These are phyloP conservation scores for Leuctra nigra DNA, from an alignment of 2,888 invertebrate species.

Conservation along the genomic window DNA sequence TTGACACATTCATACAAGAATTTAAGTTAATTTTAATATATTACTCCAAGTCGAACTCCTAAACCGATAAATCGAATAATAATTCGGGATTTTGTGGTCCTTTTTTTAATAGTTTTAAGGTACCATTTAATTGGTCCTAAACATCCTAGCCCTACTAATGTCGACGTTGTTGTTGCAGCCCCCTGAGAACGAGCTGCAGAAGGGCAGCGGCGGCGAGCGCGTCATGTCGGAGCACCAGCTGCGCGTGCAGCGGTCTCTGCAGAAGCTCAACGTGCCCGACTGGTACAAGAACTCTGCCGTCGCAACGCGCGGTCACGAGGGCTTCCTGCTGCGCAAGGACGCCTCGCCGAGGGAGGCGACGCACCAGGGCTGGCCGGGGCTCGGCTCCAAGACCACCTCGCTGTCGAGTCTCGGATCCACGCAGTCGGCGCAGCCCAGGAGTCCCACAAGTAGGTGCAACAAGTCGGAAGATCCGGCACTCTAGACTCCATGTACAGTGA, in stretches of 20 bases:
- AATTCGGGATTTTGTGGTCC: not conserved
- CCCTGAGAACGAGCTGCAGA: conserved; percentile 90
- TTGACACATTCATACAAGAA: too few species aligned
- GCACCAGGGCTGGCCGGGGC: conserved; percentile 52
- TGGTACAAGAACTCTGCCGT: conserved; percentile 81
- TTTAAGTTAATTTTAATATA: too few species aligned
- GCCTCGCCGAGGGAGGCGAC: conserved; percentile 40
- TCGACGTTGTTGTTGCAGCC: conserved; percentile 68
- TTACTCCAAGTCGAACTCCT: too few species aligned
- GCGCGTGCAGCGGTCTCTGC: conserved; percentile 85
- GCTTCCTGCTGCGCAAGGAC: conserved; percentile 68
- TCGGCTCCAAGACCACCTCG: conserved; percentile 81
- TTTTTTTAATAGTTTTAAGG: too few species aligned
- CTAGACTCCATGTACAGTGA: too few species aligned
- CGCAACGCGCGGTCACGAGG: conserved; percentile 56
- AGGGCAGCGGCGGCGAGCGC: conserved; percentile 57
- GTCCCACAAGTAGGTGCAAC: conserved; percentile 29
- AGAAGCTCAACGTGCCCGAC: conserved; percentile 90
- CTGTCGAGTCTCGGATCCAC: conserved; percentile 44
- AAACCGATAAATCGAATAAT: too few species aligned
- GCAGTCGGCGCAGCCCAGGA: conserved; percentile 31
- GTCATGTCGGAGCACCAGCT: conserved; percentile 91
- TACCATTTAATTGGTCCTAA: too few species aligned
- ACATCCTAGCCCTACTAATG: too few species aligned
- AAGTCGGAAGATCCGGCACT: too few species aligned